Evolutionary conservation across 2,113 vertebrate species (phyloP).

Genomic region (Podiceps cristatus): DNA sequence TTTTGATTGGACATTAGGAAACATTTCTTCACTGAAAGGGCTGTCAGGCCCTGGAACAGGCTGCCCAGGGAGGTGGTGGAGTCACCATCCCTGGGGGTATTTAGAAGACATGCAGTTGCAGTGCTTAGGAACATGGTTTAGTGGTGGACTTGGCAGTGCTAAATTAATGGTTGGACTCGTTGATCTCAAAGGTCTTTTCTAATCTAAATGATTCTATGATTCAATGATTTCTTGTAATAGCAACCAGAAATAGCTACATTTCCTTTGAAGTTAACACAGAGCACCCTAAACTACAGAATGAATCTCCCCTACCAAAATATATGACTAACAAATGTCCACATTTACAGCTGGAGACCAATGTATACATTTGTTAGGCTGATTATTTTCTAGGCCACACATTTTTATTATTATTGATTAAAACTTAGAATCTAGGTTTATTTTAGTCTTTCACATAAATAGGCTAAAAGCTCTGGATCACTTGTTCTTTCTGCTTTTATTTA

Average conservation of each 20-base stretch:
- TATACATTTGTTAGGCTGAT: neutral
- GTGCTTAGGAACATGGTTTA: no score
- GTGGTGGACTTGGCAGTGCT: no score
- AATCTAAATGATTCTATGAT: no score
- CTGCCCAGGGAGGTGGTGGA: no score
- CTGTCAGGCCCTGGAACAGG: no score
- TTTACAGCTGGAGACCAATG: neutral
- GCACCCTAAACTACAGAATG: neutral
- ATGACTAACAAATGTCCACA: neutral
- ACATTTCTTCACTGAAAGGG: no score
- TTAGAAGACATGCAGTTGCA: no score
- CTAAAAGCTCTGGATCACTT: slow-evolving; percentile 20
- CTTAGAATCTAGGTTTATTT: slow-evolving; percentile 8
- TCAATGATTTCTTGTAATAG: neutral
- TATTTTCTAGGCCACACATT: neutral
- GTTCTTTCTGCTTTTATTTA: slow-evolving; percentile 49
- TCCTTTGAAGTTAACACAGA: slow-evolving; percentile 14
- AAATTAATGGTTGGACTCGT: no score
- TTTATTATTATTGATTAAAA: neutral
- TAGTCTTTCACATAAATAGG: slow-evolving; percentile 10
- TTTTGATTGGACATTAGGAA: no score
- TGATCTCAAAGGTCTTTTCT: no score
- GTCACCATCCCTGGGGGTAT: no score
- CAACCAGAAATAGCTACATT: slow-evolving; percentile 9
- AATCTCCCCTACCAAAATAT: neutral